Percentiles rank a stretch among this genome's conserved stretches.
Conservation (phyloP, 2,888 invertebrate species). For the Trisateles emortualis region DNA sequence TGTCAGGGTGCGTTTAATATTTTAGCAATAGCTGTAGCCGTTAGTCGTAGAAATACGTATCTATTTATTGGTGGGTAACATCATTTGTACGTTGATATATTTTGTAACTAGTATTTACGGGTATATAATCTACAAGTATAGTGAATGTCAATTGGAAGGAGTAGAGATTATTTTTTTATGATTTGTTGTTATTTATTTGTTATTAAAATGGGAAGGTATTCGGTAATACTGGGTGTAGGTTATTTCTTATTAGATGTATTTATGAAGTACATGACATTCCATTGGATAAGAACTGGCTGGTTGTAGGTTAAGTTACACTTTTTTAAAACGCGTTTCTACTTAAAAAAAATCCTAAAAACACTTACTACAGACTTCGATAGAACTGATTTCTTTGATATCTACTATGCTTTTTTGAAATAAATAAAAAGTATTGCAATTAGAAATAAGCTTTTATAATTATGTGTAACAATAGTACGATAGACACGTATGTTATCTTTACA, state of each 20-base stretch:
- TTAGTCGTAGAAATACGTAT: slow-evolving; percentile 1
- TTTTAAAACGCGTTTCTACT: background rate
- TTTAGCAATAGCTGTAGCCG: background rate
- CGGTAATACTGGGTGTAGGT: slow-evolving; percentile 20
- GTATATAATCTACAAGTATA: slow-evolving; percentile 1
- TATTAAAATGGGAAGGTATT: background rate
- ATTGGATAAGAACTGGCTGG: slow-evolving; percentile 1
- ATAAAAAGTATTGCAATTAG: no score
- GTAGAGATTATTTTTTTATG: background rate
- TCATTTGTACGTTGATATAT: background rate
- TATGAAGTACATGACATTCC: slow-evolving; percentile 24
- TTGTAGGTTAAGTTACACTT: slow-evolving; percentile 2
- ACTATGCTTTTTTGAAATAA: no score
- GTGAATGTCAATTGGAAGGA: slow-evolving; percentile 14
- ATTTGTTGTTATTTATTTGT: slow-evolving; percentile 1
- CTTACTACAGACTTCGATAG: no score
- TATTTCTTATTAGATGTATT: slow-evolving; percentile 16
- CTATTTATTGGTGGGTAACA: background rate
- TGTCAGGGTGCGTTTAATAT: background rate
- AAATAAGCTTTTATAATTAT: no score
- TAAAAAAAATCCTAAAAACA: no score
- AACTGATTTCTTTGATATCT: no score
- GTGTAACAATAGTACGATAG: slow-evolving; percentile 4
- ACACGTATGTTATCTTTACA: slow-evolving; percentile 1
- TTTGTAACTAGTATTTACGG: slow-evolving; percentile 7